Evolutionary conservation across 2,888 invertebrate species (phyloP).

Genomic region (Isoperla grammatica): DNA sequence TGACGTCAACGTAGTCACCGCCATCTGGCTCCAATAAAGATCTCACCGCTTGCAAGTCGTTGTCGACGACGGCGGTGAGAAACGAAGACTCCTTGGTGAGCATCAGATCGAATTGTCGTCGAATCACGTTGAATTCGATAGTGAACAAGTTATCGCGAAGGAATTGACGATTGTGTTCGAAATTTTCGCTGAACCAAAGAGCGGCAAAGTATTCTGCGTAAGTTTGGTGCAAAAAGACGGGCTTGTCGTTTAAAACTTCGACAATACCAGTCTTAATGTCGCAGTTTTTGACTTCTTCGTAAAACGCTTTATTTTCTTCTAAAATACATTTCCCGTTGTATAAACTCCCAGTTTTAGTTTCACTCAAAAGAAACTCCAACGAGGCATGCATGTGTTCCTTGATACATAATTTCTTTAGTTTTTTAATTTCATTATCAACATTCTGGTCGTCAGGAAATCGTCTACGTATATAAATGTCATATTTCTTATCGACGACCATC

Average conservation of each 20-base stretch:
- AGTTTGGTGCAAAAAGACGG: conserved; percentile 21
- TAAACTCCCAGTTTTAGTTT: not conserved
- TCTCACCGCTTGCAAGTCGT: conserved; percentile 4
- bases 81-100: conserved; percentile 11
- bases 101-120: conserved; percentile 17
- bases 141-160: conserved; percentile 8
- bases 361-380: not conserved
- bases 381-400: not conserved
- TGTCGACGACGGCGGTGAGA: conserved; percentile 17
- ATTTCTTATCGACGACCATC: not conserved
- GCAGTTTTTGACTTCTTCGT: not conserved
- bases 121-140: conserved; percentile 12
- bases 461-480: not conserved
- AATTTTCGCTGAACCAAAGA: conserved; percentile 13
- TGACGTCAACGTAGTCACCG: conserved; percentile 3
- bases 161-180: conserved; percentile 7
- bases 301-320: too few relatives aligned
- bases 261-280: conserved; percentile 17
- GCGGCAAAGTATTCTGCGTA: conserved; percentile 27
- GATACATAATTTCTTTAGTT: not conserved
- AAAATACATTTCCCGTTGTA: not conserved
- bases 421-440: not conserved
- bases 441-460: not conserved
- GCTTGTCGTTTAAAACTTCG: conserved; percentile 8
- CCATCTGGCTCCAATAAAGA: not conserved